Percentiles rank a stretch among this genome's conserved stretches.
Evolutionary conservation across 2,888 invertebrate genomes (phyloP).

Genomic region (Gnatocerus cornutus): DNA sequence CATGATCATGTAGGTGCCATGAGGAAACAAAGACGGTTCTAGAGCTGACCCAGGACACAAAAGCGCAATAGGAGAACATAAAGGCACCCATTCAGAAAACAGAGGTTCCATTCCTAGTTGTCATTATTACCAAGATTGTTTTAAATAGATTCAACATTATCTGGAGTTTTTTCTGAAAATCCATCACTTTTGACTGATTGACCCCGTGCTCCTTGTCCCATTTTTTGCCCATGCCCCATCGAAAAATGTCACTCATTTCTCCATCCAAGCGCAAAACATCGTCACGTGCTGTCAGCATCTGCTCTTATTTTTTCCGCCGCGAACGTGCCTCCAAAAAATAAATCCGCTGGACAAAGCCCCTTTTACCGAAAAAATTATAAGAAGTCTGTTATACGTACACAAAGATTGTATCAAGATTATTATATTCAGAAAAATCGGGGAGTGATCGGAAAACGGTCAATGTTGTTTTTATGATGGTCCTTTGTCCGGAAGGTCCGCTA

Average conservation of each 20-base stretch:
- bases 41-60: too few relatives aligned
- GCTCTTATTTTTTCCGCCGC: conserved; percentile 54
- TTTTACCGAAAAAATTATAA: conserved; percentile 49
- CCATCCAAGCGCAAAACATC: conserved; percentile 54
- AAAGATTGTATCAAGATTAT: conserved; percentile 64
- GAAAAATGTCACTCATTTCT: conserved; percentile 52
- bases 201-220: too few relatives aligned
- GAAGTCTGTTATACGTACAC: conserved; percentile 56
- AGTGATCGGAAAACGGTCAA: conserved; percentile 67
- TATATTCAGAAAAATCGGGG: conserved; percentile 65
- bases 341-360: conserved; percentile 47
- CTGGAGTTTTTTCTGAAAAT: too few relatives aligned
- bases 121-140: too few relatives aligned
- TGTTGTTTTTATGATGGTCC: conserved; percentile 61
- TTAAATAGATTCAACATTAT: too few relatives aligned
- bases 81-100: too few relatives aligned
- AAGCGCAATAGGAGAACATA: too few relatives aligned
- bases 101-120: too few relatives aligned
- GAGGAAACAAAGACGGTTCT: too few relatives aligned
- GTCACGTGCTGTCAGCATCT: conserved; percentile 60
- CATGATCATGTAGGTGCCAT: too few relatives aligned
- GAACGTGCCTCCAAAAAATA: conserved; percentile 47
- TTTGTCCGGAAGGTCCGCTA: conserved; percentile 57
- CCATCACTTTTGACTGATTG: too few relatives aligned
- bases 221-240: not conserved